phyloP scores from a whole-genome alignment of 2,888 invertebrate genomes.

The Nemotelus nigrinus region DNA sequence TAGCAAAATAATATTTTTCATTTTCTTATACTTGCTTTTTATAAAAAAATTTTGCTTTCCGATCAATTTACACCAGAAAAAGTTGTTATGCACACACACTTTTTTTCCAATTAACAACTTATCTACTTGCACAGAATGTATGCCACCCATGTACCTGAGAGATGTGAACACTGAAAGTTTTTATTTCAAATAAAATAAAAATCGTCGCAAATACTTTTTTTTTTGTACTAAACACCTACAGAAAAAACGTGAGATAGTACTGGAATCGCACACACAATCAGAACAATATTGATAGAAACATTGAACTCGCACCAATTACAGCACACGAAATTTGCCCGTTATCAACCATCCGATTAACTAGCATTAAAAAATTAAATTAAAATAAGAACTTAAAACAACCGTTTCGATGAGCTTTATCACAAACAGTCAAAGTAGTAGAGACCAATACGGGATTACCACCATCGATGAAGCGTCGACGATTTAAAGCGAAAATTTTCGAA shows the following conservation, averaged over 20 bases:
- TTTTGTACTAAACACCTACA: not conserved
- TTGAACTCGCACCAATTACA: not conserved
- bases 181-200: too few species aligned
- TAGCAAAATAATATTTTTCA: conserved; percentile 42
- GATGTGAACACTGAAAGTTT: not conserved
- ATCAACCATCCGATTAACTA: not conserved
- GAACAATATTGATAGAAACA: not conserved
- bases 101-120: conserved; percentile 7
- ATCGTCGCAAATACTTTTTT: not conserved
- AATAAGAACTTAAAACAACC: not conserved
- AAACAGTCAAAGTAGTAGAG: too few species aligned
- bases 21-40: conserved; percentile 10
- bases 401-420: too few species aligned
- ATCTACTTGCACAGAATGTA: not conserved
- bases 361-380: not conserved
- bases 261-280: conserved; percentile 1
- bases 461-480: too few species aligned
- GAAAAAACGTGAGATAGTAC: not conserved
- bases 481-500: too few species aligned
- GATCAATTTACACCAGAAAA: too few species aligned
- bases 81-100: not conserved
- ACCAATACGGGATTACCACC: too few species aligned
- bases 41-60: not conserved
- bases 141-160: conserved; percentile 32
- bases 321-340: not conserved